Evolutionary conservation across 2,888 invertebrate genomes (phyloP), one percentile per base, ranked within the genome.

Genomic region (Hirtodrosophila trivittata): DNA sequence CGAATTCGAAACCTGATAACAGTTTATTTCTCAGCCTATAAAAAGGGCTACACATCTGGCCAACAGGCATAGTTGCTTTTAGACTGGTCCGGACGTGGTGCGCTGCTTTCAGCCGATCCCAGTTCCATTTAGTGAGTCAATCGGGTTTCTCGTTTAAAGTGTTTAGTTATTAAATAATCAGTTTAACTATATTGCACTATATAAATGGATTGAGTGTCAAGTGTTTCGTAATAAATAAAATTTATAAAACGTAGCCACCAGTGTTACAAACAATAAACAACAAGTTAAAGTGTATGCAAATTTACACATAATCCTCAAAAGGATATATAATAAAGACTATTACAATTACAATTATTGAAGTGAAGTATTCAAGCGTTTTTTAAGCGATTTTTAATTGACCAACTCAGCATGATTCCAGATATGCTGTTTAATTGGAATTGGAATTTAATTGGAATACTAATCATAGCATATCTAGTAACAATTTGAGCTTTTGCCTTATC

Each of bases 51-150:
- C 51, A 14, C 35, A 56, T 54, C 51, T 56, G 47, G 51, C 45
- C 25, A 59, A 64, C 37, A 57, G 57, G 18, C 47, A 55, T 68
- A 58, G 26, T 38, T 60, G 42, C 16, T 52, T 42, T 60, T 60
- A 28, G 50, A 43, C 37, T 35, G 56, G 49, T 46, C 45, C 37
- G 56, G 10, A 63, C 68, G 67, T 39, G 39, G 39, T 69, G 54
- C 26, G 37, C 16, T 49, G 58, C 72, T 60, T 28, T 28, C 18
- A 25, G 35, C 41, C 62, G 55, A 55, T 57, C 66, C 67, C 50
- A 46, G 54, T 56, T 54, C 46, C 54, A 50, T 14, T 47, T 42
- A 50, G 70, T 70, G 63, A 71, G 70, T 71, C n/a, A 3, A 7
- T 30, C 38, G 55, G 10, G 35, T 14, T 33, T 50, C 68, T 66